phyloP scores from a whole-genome alignment of 2,113 vertebrate genomes.

The Pseudopodoces humilis region DNA sequence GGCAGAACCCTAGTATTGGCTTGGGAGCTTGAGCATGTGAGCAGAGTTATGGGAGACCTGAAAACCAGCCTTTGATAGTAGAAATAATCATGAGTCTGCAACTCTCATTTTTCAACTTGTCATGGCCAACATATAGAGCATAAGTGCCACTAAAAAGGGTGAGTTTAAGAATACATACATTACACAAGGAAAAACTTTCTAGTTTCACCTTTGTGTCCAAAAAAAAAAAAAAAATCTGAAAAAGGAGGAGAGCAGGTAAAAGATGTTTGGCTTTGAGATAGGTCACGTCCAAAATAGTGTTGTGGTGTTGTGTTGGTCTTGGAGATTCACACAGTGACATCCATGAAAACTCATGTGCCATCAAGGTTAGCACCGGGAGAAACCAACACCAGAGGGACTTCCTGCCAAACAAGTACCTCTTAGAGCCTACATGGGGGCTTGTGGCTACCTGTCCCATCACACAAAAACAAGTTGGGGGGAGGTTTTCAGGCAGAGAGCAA shows the following conservation, averaged over 20 bases:
- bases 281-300: accelerated
- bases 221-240: background rate
- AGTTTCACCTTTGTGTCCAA: background rate
- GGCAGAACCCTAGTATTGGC: background rate
- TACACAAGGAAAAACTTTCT: background rate
- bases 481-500: background rate
- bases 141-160: background rate
- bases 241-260: background rate
- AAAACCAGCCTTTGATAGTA: background rate
- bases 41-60: accelerated
- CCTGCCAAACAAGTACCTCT: background rate
- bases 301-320: background rate
- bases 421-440: background rate
- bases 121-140: accelerated
- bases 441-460: background rate
- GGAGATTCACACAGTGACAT: background rate
- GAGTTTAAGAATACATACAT: background rate
- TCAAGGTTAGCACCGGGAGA: background rate
- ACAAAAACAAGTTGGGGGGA: background rate
- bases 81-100: accelerated
- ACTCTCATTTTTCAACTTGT: background rate
- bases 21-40: background rate
- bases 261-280: background rate
- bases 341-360: background rate
- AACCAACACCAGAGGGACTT: background rate